These are phyloP conservation scores for Pantherophis alleghaniensis DNA, from an alignment of 2,797 vertebrate species.

Conservation along the genomic window DNA sequence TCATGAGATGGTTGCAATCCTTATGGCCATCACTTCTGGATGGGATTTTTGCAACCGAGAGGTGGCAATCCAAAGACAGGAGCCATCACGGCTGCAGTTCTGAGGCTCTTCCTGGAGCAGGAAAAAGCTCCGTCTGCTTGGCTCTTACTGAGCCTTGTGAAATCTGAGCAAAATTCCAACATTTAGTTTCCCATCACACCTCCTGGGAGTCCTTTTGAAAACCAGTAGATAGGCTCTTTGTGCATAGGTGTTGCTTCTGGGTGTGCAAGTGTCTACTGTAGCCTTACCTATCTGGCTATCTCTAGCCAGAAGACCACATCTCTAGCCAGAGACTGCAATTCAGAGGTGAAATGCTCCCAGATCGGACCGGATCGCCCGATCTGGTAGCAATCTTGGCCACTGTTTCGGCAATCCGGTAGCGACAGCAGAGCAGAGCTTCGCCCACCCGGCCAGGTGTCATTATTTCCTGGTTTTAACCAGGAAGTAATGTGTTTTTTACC, in stretches of 20 bases:
- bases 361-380: too few species aligned
- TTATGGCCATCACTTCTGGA: background rate
- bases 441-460: too few species aligned
- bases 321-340: too few species aligned
- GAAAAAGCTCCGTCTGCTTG: background rate
- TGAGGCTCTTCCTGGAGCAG: background rate
- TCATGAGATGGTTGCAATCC: background rate
- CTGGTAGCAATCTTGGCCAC: too few species aligned
- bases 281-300: background rate
- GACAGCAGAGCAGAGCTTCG: too few species aligned
- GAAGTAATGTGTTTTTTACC: too few species aligned
- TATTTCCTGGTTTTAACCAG: too few species aligned
- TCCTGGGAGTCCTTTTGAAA: background rate
- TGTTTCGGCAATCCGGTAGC: too few species aligned
- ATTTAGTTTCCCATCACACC: background rate
- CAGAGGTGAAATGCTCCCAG: too few species aligned
- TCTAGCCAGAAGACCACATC: background rate
- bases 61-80: background rate
- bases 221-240: background rate
- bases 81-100: background rate
- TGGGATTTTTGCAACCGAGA: background rate
- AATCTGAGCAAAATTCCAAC: background rate
- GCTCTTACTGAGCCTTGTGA: background rate
- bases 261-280: background rate
- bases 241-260: background rate